phyloP scores from a whole-genome alignment of 2,113 vertebrate genomes.

The Sphaerodactylus townsendi region DNA sequence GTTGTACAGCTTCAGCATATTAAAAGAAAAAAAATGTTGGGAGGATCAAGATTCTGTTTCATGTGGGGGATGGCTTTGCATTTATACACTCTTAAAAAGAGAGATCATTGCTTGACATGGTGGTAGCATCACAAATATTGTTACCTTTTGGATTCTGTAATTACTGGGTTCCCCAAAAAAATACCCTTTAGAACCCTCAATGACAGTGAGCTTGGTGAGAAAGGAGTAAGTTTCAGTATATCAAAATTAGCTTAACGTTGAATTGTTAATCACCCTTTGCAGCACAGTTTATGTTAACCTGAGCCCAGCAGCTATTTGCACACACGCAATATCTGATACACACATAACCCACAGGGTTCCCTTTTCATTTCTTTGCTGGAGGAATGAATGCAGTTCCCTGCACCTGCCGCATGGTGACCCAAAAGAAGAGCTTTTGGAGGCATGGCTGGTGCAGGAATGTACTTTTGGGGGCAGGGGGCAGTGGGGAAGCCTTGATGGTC shows the following conservation, averaged over 20 bases:
- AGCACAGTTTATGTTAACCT: background rate
- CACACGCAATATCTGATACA: constrained; percentile 44
- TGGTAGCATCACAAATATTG: background rate
- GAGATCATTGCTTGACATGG: background rate
- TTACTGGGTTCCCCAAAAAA: constrained; percentile 39
- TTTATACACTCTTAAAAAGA: background rate
- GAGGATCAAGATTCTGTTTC: background rate
- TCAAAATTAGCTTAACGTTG: background rate
- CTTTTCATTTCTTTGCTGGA: background rate
- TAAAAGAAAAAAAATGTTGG: background rate
- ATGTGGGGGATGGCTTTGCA: background rate
- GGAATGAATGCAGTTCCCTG: too few species aligned
- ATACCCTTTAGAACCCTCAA: constrained; percentile 39
- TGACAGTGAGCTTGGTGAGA: constrained; percentile 57
- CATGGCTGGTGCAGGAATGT: too few species aligned
- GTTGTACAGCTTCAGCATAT: background rate
- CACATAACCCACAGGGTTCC: background rate
- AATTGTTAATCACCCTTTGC: background rate
- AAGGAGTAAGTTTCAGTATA: constrained; percentile 52
- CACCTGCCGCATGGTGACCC: too few species aligned
- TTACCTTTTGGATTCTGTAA: background rate
- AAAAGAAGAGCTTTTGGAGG: background rate
- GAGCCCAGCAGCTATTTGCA: constrained; percentile 49
- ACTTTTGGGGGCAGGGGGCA: too few species aligned
- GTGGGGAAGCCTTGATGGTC: too few species aligned